A percentile compares a stretch with the other conserved stretches of the same genome.
Conservation (phyloP, 2,113 vertebrate genomes). For the Rhea americana region DNA sequence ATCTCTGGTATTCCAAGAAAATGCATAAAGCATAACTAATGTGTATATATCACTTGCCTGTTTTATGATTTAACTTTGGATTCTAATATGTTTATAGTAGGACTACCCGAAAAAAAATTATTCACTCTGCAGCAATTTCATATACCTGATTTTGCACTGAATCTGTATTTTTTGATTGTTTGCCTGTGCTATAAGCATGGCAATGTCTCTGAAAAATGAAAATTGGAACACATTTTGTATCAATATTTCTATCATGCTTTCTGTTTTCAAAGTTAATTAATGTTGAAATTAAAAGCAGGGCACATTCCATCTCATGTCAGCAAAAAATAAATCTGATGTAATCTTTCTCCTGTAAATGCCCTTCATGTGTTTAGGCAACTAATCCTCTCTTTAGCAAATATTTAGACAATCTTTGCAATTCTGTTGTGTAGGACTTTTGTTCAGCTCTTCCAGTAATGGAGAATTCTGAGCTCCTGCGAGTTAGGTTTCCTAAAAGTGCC, state of each 20-base stretch:
- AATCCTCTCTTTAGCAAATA: not conserved
- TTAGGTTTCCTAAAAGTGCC: not conserved
- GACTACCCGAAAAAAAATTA: not conserved
- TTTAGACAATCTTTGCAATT: not conserved
- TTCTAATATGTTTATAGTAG: not conserved
- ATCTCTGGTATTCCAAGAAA: too few species aligned
- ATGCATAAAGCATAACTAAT: not conserved
- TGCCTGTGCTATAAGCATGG: accelerated
- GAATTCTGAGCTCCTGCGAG: not conserved
- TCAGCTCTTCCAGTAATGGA: not conserved
- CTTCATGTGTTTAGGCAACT: not conserved
- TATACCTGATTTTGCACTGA: not conserved
- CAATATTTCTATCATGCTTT: not conserved
- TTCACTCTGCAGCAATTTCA: accelerated
- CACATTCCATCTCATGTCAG: not conserved
- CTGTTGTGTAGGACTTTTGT: accelerated
- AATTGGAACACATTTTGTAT: not conserved
- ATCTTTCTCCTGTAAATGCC: not conserved
- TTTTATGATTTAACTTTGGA: not conserved
- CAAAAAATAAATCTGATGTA: accelerated
- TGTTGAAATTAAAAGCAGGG: not conserved
- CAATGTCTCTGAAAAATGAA: not conserved
- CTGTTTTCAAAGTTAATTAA: not conserved
- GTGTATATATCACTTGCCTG: accelerated
- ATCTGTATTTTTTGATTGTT: not conserved